A percentile compares a stretch with the other conserved stretches of the same genome.
phyloP scores from a whole-genome alignment of 2,113 vertebrate genomes.

The Chloebia gouldiae region DNA sequence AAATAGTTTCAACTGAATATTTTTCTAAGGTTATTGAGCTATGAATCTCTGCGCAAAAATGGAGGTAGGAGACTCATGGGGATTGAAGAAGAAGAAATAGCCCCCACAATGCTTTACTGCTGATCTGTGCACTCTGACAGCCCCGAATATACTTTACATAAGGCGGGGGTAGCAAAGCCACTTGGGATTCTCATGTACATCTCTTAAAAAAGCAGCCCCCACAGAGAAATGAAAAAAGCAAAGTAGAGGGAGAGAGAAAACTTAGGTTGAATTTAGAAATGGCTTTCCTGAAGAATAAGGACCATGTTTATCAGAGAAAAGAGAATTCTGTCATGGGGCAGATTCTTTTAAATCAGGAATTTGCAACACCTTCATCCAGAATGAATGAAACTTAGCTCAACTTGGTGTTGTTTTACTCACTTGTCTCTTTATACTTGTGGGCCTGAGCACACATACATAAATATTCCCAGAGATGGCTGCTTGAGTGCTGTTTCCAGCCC shows the following conservation, averaged over 20 bases:
- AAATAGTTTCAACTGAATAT: not conserved
- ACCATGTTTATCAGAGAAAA: not conserved
- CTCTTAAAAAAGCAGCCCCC: not conserved
- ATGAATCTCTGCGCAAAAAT: not conserved
- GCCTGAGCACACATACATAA: not conserved
- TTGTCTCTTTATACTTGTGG: not conserved
- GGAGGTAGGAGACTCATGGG: not conserved
- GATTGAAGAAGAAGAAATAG: constrained; percentile 11
- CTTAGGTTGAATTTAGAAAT: not conserved
- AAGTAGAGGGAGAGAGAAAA: not conserved
- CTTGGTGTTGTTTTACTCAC: not conserved
- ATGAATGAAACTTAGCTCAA: not conserved
- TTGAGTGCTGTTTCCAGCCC: not conserved
- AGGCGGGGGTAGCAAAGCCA: not conserved
- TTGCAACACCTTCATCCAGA: not conserved
- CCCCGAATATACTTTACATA: not conserved
- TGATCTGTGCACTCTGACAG: not conserved
- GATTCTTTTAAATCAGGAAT: not conserved
- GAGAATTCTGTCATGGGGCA: not conserved
- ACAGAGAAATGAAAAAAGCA: not conserved
- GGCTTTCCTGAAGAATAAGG: not conserved
- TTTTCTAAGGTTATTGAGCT: not conserved
- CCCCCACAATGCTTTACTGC: not conserved
- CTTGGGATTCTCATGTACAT: not conserved
- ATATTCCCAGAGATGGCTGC: not conserved